Percentiles rank a stretch among this genome's conserved stretches.
Conservation (phyloP, 2,113 vertebrate genomes). For the Mungos mungo region DNA sequence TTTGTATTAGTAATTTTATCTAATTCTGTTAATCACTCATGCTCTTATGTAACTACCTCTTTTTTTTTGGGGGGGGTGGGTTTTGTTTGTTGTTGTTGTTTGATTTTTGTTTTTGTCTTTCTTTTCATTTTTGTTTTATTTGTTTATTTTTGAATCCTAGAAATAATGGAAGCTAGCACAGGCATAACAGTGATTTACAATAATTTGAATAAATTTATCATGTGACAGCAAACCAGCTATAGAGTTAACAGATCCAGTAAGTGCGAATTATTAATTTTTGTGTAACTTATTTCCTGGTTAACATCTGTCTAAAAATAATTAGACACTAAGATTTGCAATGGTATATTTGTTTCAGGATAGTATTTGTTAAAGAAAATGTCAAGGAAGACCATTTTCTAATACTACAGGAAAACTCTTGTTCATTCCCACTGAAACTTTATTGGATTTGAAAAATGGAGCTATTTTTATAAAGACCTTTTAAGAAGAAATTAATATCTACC, state of each 20-base stretch:
- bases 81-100: not conserved
- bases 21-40: not conserved
- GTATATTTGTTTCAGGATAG: not conserved
- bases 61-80: not conserved
- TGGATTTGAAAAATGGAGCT: not conserved
- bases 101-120: not conserved
- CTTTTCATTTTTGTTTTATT: not conserved
- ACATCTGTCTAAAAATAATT: not conserved
- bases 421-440: not conserved
- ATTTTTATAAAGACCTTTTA: not conserved
- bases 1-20: not conserved
- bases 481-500: not conserved
- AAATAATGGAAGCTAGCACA: not conserved
- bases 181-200: not conserved
- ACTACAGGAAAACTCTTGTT: not conserved
- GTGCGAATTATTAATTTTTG: not conserved
- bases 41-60: not conserved
- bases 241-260: not conserved
- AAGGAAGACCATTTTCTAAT: not conserved
- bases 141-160: not conserved
- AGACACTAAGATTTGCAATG: not conserved
- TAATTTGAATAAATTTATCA: constrained; percentile 1
- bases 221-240: not conserved
- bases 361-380: not conserved
- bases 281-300: not conserved